Evolutionary conservation across 1,140 invertebrate species (phyloP).

Genomic region (Drosophila sechellia): DNA sequence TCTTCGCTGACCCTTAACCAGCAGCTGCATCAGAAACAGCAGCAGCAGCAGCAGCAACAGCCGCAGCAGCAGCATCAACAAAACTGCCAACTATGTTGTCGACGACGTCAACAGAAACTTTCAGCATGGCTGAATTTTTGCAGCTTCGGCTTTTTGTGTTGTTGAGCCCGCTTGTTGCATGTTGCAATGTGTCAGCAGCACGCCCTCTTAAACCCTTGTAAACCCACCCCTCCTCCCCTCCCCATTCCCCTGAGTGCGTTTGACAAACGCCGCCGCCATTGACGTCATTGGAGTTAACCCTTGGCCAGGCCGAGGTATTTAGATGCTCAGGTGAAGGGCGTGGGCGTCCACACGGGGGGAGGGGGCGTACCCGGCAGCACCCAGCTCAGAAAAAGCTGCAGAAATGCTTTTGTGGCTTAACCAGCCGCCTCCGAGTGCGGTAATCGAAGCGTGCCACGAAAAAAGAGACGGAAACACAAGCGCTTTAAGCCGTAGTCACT

Average conservation of each 20-base stretch:
- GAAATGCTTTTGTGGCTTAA: slow-evolving; percentile 58
- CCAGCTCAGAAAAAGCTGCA: slow-evolving; percentile 25
- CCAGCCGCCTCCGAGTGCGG: slow-evolving; percentile 22
- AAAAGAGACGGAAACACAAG: slow-evolving; percentile 20
- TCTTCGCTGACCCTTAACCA: slow-evolving; percentile 2
- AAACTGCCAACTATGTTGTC: slow-evolving; percentile 36
- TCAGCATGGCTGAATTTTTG: slow-evolving; percentile 69
- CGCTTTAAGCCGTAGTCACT: neutral
- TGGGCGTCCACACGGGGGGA: no score
- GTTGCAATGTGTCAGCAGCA: slow-evolving; percentile 69
- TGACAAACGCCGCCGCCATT: slow-evolving; percentile 55
- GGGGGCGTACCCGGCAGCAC: neutral
- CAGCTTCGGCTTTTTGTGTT: slow-evolving; percentile 55
- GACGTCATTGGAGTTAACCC: slow-evolving; percentile 71
- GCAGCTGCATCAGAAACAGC: slow-evolving; percentile 11
- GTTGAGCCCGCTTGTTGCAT: slow-evolving; percentile 63
- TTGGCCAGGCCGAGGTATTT: slow-evolving; percentile 30
- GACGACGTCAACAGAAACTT: slow-evolving; percentile 60
- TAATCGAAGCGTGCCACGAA: slow-evolving; percentile 59
- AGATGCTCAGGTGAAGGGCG: neutral
- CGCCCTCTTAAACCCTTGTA: slow-evolving; percentile 2
- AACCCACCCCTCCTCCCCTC: neutral
- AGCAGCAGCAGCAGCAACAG: neutral
- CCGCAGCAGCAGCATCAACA: neutral
- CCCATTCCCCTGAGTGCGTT: slow-evolving; percentile 32